phyloP scores from a whole-genome alignment of 2,888 invertebrate species.

The Eurois occulta region DNA sequence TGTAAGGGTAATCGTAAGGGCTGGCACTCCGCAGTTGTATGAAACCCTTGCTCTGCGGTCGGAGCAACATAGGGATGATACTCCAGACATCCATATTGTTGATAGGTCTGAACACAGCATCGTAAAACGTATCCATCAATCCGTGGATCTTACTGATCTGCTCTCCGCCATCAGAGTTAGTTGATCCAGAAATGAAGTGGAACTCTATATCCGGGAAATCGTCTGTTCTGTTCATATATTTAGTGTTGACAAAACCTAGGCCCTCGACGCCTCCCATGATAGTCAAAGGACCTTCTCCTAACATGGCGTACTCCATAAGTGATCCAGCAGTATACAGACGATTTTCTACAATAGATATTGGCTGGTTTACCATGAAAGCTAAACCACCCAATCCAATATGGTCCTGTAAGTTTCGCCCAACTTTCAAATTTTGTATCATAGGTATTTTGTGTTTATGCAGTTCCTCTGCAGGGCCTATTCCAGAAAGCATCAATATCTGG shows the following conservation, averaged over 20 bases:
- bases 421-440: constrained; percentile 94
- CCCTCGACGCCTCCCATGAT: constrained; percentile 97
- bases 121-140: constrained; percentile 93
- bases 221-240: constrained; percentile 94
- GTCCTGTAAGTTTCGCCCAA: constrained; percentile 97
- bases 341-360: constrained; percentile 94
- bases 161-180: constrained; percentile 96
- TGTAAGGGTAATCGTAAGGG: constrained; percentile 96
- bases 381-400: constrained; percentile 96
- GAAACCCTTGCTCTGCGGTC: constrained; percentile 95
- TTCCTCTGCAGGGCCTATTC: constrained; percentile 94
- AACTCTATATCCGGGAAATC: constrained; percentile 97
- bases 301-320: constrained; percentile 95
- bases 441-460: constrained; percentile 94
- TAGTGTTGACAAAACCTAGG: constrained; percentile 96
- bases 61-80: constrained; percentile 95
- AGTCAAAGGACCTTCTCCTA: constrained; percentile 96
- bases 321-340: constrained; percentile 95
- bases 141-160: constrained; percentile 95
- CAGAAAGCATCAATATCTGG: constrained; percentile 98
- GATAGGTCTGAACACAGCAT: constrained; percentile 93
- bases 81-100: constrained; percentile 95
- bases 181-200: constrained; percentile 96
- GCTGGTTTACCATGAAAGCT: constrained; percentile 94
- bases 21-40: constrained; percentile 95